Percentiles rank a stretch among this genome's conserved stretches.
Conservation (phyloP, 1,140 invertebrate species). For the Hypsibius dujardini region DNA sequence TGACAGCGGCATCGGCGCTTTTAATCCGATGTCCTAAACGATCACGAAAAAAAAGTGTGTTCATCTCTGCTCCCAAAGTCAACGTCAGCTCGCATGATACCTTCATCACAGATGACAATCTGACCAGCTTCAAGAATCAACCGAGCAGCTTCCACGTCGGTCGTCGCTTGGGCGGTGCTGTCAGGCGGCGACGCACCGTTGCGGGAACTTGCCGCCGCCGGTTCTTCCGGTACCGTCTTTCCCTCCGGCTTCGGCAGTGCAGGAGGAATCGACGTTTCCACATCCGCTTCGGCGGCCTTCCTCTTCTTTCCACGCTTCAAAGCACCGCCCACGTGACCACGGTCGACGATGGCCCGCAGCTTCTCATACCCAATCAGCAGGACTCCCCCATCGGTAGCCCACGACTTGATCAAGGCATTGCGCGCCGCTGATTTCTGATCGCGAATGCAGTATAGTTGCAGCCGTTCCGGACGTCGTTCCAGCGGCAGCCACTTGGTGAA, state of each 20-base stretch:
- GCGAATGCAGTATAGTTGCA: background rate
- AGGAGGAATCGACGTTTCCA: conserved; percentile 31
- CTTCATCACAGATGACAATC: conserved; percentile 12
- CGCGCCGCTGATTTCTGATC: conserved; percentile 14
- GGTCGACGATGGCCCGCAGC: conserved; percentile 41
- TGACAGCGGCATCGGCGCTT: conserved; percentile 80
- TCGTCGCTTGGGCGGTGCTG: background rate
- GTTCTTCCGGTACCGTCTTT: background rate
- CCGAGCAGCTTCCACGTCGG: background rate
- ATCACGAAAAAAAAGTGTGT: conserved; percentile 53
- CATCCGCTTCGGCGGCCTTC: conserved; percentile 34
- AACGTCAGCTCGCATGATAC: background rate
- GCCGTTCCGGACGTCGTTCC: conserved; percentile 24
- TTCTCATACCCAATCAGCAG: conserved; percentile 93
- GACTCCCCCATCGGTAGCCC: conserved; percentile 70
- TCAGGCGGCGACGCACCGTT: background rate
- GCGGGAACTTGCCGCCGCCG: background rate
- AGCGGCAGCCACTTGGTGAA: conserved; percentile 87
- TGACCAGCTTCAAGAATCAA: background rate
- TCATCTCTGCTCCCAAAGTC: background rate
- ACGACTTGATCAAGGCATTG: conserved; percentile 41
- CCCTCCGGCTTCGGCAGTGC: background rate
- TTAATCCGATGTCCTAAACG: conserved; percentile 93
- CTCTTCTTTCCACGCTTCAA: conserved; percentile 27
- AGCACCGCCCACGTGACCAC: conserved; percentile 23